Conservation (phyloP, 2,888 invertebrate genomes). For the Drosophila kanekoi region DNA sequence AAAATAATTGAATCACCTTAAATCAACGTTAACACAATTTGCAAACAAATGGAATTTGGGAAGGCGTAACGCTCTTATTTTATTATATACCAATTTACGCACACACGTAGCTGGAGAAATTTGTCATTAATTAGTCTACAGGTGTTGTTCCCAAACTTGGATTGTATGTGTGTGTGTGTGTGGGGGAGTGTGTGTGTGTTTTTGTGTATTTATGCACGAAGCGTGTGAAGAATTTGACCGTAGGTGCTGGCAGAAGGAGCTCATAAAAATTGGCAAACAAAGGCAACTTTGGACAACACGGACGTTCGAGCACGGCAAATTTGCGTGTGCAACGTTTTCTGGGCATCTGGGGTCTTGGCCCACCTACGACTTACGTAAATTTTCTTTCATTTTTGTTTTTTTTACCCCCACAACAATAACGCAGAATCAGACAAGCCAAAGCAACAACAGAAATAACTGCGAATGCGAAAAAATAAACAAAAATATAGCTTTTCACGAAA, state of each 20-base stretch:
- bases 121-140: constrained; percentile 75
- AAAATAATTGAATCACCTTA: constrained; percentile 43
- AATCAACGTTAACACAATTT: constrained; percentile 45
- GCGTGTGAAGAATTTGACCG: constrained; percentile 50
- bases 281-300: constrained; percentile 61
- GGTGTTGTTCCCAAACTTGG: constrained; percentile 47
- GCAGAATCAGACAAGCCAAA: constrained; percentile 51
- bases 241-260: constrained; percentile 41
- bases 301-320: constrained; percentile 41
- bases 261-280: constrained; percentile 79
- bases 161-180: not conserved
- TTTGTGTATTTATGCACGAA: constrained; percentile 30
- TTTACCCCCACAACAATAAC: constrained; percentile 66
- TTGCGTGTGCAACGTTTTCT: constrained; percentile 67
- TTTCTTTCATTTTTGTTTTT: constrained; percentile 26
- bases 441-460: constrained; percentile 29
- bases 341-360: constrained; percentile 29
- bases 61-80: constrained; percentile 36
- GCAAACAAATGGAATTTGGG: constrained; percentile 35
- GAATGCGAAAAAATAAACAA: constrained; percentile 32
- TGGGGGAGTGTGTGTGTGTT: not conserved
- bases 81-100: constrained; percentile 44
- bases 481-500: constrained; percentile 66
- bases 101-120: constrained; percentile 49
- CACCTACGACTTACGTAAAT: constrained; percentile 68